A percentile compares a stretch with the other conserved stretches of the same genome.
These are phyloP conservation scores for Macrosiphum euphorbiae DNA, from an alignment of 2,888 invertebrate species.

Conservation along the genomic window DNA sequence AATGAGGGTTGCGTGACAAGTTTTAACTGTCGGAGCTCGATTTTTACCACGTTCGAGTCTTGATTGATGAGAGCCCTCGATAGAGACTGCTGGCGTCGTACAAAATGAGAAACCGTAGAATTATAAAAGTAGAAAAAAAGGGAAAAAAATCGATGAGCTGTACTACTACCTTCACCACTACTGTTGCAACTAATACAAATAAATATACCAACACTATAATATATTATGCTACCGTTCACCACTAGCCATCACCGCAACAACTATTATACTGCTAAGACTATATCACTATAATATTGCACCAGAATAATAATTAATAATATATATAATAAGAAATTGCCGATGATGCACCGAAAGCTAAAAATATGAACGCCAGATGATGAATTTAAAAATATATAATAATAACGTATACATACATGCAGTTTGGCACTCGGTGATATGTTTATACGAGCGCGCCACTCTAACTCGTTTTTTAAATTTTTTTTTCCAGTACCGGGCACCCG, in stretches of 20 bases:
- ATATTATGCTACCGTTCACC: background rate
- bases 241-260: background rate
- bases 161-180: background rate
- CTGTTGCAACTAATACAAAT: background rate
- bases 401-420: background rate
- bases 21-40: conserved; percentile 58
- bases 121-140: conserved; percentile 30
- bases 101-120: conserved; percentile 43
- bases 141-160: conserved; percentile 51
- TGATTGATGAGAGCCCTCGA: conserved; percentile 63
- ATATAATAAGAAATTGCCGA: conserved; percentile 1
- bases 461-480: background rate
- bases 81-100: conserved; percentile 41
- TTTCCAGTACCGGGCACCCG: conserved; percentile 29
- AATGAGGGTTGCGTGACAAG: conserved; percentile 60
- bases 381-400: conserved; percentile 56
- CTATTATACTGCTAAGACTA: background rate
- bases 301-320: background rate
- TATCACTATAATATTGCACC: background rate
- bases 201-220: background rate
- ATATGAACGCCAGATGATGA: conserved; percentile 61
- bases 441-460: background rate
- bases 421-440: conserved; percentile 49
- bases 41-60: conserved; percentile 61
- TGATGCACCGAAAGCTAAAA: conserved; percentile 60